Percentiles rank a stretch among this genome's conserved stretches.
phyloP scores from a whole-genome alignment of 2,797 vertebrate genomes.

The Nannoperca obscura region DNA sequence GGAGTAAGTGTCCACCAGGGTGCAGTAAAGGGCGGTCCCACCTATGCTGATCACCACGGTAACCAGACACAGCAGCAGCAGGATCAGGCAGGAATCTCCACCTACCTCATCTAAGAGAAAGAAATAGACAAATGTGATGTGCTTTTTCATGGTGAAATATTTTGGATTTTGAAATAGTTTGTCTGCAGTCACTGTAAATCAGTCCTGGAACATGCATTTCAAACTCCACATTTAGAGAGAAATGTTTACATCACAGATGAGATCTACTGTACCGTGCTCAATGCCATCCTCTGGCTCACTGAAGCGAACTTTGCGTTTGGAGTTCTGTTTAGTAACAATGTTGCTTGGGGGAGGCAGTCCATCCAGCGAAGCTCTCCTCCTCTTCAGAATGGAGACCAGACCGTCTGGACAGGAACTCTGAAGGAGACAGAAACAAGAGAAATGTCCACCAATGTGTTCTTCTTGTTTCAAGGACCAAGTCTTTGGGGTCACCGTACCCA shows the following conservation, averaged over 20 bases:
- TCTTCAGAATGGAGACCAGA: constrained; percentile 96
- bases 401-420: constrained; percentile 90
- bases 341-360: constrained; percentile 81
- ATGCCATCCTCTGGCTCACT: constrained; percentile 90
- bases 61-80: constrained; percentile 92
- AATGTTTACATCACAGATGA: neutral
- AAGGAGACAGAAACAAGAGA: constrained; percentile 6
- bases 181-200: neutral
- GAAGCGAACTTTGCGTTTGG: constrained; percentile 94
- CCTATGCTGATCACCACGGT: constrained; percentile 95
- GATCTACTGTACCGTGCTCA: constrained; percentile 88
- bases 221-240: neutral
- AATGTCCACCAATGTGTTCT: neutral
- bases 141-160: neutral
- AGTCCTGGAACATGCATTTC: neutral
- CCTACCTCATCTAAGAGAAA: constrained; percentile 89
- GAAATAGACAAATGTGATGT: constrained; percentile 8
- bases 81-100: constrained; percentile 92
- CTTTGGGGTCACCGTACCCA: neutral
- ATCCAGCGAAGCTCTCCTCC: constrained; percentile 84
- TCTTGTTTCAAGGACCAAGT: neutral
- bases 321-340: constrained; percentile 67
- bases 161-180: neutral
- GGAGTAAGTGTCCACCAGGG: constrained; percentile 90
- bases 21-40: constrained; percentile 95